These are phyloP conservation scores for Lepilemur ruficaudatus DNA, from an alignment of 2,797 vertebrate genomes.

Conservation along the genomic window DNA sequence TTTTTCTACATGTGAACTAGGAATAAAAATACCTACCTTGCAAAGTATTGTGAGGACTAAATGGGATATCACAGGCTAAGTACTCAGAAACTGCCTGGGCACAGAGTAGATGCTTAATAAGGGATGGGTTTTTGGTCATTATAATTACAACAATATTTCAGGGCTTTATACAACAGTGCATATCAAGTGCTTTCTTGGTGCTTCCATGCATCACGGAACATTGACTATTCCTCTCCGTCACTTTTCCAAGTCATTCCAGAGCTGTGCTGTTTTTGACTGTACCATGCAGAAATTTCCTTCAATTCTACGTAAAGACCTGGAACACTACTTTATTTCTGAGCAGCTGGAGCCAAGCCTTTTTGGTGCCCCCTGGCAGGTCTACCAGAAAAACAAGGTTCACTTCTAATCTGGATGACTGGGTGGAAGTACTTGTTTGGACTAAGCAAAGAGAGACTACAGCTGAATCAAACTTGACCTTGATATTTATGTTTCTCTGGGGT, in stretches of 20 bases:
- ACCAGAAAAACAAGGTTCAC: background rate
- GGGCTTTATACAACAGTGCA: background rate
- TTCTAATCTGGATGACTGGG: background rate
- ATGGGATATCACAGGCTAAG: background rate
- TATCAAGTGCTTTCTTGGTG: background rate
- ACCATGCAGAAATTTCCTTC: background rate
- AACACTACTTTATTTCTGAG: background rate
- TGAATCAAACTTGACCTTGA: background rate
- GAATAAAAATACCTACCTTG: background rate
- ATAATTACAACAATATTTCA: background rate
- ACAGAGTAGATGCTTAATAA: background rate
- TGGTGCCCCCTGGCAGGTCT: background rate
- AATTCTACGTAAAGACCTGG: background rate
- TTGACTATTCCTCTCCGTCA: background rate
- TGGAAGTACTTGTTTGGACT: background rate
- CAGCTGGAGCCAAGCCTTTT: background rate
- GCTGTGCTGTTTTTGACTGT: background rate
- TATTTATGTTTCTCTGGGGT: slow-evolving; percentile 45
- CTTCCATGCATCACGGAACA: background rate
- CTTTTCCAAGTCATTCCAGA: background rate
- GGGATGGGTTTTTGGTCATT: background rate
- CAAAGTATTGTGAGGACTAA: background rate
- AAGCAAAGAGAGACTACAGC: background rate
- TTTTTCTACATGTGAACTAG: background rate
- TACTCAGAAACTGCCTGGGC: background rate